These are phyloP conservation scores for Etheostoma nigrum DNA, from an alignment of 2,797 vertebrate genomes.

Conservation along the genomic window DNA sequence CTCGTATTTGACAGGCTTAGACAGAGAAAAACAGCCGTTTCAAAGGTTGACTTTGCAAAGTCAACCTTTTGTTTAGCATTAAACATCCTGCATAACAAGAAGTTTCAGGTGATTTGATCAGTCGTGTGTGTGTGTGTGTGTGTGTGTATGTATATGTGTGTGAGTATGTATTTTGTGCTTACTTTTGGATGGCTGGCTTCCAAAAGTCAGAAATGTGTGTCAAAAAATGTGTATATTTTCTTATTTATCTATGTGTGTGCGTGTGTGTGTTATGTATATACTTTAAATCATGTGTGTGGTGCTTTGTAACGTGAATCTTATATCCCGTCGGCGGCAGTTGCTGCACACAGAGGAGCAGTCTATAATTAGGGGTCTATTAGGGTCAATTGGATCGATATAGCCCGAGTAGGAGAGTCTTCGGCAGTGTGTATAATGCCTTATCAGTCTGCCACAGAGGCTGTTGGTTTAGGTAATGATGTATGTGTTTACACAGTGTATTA, in stretches of 20 bases:
- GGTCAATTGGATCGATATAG: constrained; percentile 78
- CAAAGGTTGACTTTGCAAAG: constrained; percentile 67
- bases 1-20: constrained; percentile 61
- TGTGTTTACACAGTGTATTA: constrained; percentile 76
- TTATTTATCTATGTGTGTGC: not conserved
- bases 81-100: constrained; percentile 67
- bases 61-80: constrained; percentile 62
- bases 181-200: constrained; percentile 9
- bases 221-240: constrained; percentile 4
- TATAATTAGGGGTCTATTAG: constrained; percentile 76
- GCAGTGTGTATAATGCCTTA: constrained; percentile 68
- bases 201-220: not conserved
- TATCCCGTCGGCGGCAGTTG: constrained; percentile 38
- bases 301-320: constrained; percentile 33
- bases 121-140: not conserved
- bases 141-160: no score
- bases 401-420: constrained; percentile 54
- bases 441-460: constrained; percentile 68
- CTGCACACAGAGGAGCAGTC: constrained; percentile 33
- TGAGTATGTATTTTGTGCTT: no score
- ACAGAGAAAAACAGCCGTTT: constrained; percentile 50
- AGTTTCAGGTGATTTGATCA: constrained; percentile 63
- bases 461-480: constrained; percentile 77
- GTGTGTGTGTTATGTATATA: constrained; percentile 13
- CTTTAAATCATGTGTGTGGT: constrained; percentile 32